phyloP scores from a whole-genome alignment of 2,797 vertebrate species.

The Smutsia gigantea region DNA sequence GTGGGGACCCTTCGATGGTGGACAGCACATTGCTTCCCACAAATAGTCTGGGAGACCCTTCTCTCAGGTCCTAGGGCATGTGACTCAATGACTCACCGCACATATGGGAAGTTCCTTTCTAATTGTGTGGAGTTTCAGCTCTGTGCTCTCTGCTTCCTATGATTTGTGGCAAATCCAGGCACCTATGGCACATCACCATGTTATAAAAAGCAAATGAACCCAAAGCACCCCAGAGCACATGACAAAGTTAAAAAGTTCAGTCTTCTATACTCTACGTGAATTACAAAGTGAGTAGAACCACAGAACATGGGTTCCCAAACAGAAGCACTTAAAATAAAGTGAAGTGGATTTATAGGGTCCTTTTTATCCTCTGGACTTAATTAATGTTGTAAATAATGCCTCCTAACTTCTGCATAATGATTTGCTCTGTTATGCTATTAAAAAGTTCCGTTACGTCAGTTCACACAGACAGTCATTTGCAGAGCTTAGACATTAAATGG shows the following conservation, averaged over 20 bases:
- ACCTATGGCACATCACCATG: not conserved
- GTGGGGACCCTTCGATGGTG: not conserved
- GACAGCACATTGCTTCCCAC: not conserved
- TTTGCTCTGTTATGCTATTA: slow-evolving; percentile 48
- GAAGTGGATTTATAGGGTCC: slow-evolving; percentile 1
- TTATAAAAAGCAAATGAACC: not conserved
- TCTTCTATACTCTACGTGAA: not conserved
- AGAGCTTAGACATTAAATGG: not conserved
- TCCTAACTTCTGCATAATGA: slow-evolving; percentile 55
- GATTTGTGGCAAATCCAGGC: not conserved
- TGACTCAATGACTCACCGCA: not conserved
- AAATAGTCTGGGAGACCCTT: not conserved
- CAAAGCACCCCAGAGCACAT: slow-evolving; percentile 53
- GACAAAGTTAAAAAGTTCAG: slow-evolving; percentile 2
- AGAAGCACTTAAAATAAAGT: slow-evolving; percentile 28
- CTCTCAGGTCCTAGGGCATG: not conserved
- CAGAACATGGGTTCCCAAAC: not conserved
- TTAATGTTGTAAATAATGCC: slow-evolving; percentile 37
- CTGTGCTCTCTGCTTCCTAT: not conserved
- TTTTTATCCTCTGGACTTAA: not conserved
- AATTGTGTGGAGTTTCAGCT: not conserved
- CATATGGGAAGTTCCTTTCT: not conserved
- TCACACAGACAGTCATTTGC: not conserved
- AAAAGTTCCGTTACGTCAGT: slow-evolving; percentile 57
- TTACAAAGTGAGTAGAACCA: slow-evolving; percentile 30